Evolutionary conservation across 2,797 vertebrate species (phyloP).

Genomic region (Sebastes diaconus): DNA sequence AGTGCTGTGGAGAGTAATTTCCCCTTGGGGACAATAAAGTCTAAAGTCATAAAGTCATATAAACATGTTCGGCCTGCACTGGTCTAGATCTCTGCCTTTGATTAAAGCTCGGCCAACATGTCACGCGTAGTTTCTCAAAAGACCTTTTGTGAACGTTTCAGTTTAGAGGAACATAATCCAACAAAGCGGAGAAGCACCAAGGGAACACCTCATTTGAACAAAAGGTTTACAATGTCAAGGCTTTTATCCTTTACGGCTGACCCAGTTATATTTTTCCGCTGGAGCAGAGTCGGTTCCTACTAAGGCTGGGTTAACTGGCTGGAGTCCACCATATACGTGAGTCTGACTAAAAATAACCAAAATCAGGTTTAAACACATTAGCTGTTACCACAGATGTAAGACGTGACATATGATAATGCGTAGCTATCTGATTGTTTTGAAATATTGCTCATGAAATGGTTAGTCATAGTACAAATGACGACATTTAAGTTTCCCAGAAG

Average conservation of each 20-base stretch:
- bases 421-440: neutral
- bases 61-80: neutral
- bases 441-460: neutral
- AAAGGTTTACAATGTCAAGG: constrained; percentile 25
- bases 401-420: neutral
- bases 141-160: constrained; percentile 14
- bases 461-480: neutral
- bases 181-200: neutral
- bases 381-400: neutral
- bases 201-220: constrained; percentile 33
- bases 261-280: constrained; percentile 30
- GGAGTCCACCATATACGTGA: neutral
- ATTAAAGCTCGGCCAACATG: constrained; percentile 12
- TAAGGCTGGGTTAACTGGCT: neutral
- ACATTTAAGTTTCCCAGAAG: neutral
- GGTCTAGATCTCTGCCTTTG: constrained; percentile 14
- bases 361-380: neutral
- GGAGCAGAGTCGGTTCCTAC: neutral
- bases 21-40: neutral
- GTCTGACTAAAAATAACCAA: neutral
- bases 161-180: constrained; percentile 26
- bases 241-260: constrained; percentile 38
- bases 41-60: neutral
- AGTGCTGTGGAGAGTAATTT: neutral
- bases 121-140: constrained; percentile 11